These are phyloP conservation scores for Trichechus manatus DNA, from an alignment of 2,113 vertebrate genomes.

Conservation along the genomic window DNA sequence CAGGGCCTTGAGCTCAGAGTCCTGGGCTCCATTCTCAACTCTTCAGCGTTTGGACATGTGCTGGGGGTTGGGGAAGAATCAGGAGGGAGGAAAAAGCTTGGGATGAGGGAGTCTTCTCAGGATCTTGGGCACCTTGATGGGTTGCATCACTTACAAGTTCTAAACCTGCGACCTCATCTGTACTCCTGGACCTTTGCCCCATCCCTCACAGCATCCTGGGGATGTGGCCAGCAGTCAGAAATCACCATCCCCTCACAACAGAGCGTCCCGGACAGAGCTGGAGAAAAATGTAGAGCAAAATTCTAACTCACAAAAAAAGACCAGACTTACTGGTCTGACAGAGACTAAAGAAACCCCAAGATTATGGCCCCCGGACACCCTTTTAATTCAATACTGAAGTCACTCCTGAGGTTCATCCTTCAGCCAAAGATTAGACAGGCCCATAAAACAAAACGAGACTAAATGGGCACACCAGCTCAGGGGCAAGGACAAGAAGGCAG, in stretches of 20 bases:
- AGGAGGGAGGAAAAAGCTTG: not conserved
- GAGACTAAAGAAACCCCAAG: too few species aligned
- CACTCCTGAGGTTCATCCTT: too few species aligned
- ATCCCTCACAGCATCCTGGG: not conserved
- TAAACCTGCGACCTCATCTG: not conserved
- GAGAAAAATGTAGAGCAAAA: too few species aligned
- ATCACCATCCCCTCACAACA: not conserved
- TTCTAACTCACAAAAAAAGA: too few species aligned
- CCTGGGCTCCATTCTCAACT: slow-evolving; percentile 61
- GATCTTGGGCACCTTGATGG: not conserved
- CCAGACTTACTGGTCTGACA: too few species aligned
- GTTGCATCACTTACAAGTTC: not conserved
- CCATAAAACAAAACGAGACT: too few species aligned
- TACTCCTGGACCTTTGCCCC: not conserved
- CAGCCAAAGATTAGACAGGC: too few species aligned
- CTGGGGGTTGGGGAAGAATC: not conserved
- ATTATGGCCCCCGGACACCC: too few species aligned
- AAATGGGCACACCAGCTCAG: too few species aligned
- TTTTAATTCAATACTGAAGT: too few species aligned
- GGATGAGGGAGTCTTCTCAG: not conserved
- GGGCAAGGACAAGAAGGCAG: too few species aligned
- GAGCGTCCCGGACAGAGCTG: too few species aligned
- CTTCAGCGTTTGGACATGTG: not conserved
- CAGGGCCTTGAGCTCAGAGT: slow-evolving; percentile 72
- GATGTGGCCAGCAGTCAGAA: not conserved